Conservation (phyloP, 2,797 vertebrate species). For the Alauda arvensis region DNA sequence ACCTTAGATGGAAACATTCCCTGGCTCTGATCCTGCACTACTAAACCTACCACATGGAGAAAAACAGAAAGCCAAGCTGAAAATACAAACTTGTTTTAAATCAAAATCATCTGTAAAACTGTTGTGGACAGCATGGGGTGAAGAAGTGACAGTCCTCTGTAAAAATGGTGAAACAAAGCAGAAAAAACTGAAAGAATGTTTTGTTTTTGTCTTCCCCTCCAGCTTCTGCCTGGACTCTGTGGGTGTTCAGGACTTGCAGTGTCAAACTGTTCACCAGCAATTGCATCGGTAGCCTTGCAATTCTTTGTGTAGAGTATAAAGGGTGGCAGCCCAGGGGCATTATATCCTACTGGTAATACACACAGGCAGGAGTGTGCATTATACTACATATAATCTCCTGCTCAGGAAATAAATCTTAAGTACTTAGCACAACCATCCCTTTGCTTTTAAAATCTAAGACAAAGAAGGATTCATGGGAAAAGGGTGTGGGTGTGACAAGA, state of each 20-base stretch:
- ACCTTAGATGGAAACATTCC: constrained; percentile 32
- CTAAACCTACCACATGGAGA: constrained; percentile 44
- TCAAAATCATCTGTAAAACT: constrained; percentile 34
- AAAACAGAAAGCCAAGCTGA: constrained; percentile 26
- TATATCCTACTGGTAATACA: background rate
- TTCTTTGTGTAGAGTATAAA: background rate
- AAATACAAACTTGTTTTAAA: constrained; percentile 29
- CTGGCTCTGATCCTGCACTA: constrained; percentile 16
- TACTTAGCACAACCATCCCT: background rate
- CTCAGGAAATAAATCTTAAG: background rate
- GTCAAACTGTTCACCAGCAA: background rate
- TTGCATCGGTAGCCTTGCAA: background rate
- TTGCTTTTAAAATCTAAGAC: background rate
- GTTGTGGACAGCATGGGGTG: background rate
- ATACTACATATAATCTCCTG: background rate
- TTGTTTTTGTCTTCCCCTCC: background rate
- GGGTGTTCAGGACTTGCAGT: background rate
- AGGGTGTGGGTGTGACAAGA: background rate
- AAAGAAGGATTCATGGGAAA: background rate
- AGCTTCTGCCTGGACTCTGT: background rate
- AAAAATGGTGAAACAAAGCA: background rate
- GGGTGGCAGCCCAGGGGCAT: background rate
- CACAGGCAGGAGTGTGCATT: background rate
- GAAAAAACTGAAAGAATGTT: background rate
- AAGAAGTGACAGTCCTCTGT: background rate